A percentile compares a stretch with the other conserved stretches of the same genome.
These are phyloP conservation scores for Myotis findleyi DNA, from an alignment of 2,797 vertebrate genomes.

Conservation along the genomic window DNA sequence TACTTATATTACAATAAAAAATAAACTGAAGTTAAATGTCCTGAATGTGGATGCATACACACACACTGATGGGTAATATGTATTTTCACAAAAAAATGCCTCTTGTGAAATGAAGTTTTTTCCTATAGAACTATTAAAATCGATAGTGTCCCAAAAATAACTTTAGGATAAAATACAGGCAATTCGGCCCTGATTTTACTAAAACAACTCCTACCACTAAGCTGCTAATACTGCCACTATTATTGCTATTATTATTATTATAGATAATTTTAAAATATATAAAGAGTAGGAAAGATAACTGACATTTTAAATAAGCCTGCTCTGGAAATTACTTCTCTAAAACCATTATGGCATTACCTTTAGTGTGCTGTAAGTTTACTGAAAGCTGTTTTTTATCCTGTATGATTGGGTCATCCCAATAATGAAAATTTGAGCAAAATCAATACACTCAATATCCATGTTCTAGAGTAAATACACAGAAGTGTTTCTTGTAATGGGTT, in stretches of 20 bases:
- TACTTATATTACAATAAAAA: background rate
- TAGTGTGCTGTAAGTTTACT: constrained; percentile 28
- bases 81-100: background rate
- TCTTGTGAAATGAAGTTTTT: background rate
- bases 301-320: constrained; percentile 16
- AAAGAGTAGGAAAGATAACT: background rate
- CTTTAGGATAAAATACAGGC: background rate
- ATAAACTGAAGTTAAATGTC: background rate
- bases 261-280: background rate
- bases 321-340: constrained; percentile 46
- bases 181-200: background rate
- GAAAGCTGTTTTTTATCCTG: constrained; percentile 47
- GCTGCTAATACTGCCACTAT: background rate
- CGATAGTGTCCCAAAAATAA: background rate
- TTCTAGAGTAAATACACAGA: constrained; percentile 72
- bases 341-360: constrained; percentile 39
- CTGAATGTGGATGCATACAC: background rate
- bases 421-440: constrained; percentile 77
- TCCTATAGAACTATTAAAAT: background rate
- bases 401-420: constrained; percentile 47
- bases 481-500: constrained; percentile 67
- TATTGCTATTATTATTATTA: background rate
- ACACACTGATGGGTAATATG: background rate
- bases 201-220: background rate
- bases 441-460: constrained; percentile 71